Evolutionary conservation across 2,888 invertebrate species (phyloP).

Genomic region (Melieria picta): DNA sequence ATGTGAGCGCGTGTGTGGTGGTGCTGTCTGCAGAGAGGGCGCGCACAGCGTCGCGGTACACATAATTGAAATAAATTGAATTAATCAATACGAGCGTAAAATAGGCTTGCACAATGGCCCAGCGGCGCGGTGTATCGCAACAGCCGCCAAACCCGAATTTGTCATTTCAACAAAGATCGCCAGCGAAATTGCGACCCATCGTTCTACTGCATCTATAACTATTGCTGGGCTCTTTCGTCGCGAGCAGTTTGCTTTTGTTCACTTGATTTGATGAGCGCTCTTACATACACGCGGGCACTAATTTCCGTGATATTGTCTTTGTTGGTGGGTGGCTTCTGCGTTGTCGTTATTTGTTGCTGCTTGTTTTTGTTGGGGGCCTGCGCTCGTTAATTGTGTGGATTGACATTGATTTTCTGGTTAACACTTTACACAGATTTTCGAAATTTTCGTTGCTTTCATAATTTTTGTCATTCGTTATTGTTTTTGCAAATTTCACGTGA

Average conservation of each 20-base stretch:
- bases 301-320: conserved; percentile 4
- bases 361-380: background rate
- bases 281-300: background rate
- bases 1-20: no score
- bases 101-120: no score
- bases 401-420: background rate
- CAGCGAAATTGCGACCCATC: no score
- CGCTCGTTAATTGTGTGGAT: background rate
- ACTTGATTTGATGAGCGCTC: no score
- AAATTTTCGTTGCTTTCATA: conserved; percentile 7
- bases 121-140: no score
- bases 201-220: no score
- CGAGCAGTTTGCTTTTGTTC: no score
- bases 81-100: background rate
- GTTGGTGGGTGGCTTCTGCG: background rate
- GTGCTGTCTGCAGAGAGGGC: background rate
- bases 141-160: no score
- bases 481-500: conserved; percentile 23
- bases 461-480: background rate
- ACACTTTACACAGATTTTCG: no score
- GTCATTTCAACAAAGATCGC: no score
- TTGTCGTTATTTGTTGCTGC: background rate
- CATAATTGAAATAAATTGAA: background rate
- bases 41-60: background rate
- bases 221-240: no score